Evolutionary conservation across 30 jellyfish, hydroid and myxozoan genomes (phyloP).

Genomic region (Aurelia aurita complex sp. Pacific): DNA sequence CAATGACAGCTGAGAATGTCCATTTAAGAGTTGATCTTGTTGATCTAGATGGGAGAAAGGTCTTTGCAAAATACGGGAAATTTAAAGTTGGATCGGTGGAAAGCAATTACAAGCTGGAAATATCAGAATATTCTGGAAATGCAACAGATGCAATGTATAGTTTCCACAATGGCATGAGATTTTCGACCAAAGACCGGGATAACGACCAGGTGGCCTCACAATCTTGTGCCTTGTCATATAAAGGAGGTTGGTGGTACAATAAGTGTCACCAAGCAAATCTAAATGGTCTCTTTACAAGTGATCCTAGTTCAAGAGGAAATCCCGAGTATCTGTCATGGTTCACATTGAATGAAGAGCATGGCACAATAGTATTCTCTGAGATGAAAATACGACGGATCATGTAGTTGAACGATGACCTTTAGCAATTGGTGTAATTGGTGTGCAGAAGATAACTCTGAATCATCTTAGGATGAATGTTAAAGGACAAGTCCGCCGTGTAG

Average conservation of each 20-base stretch:
- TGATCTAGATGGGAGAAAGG: background rate
- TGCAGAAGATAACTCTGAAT: no score
- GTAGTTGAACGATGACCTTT: no score
- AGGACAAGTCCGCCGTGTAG: no score
- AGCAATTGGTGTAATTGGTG: no score
- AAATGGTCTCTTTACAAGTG: background rate
- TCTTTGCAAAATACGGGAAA: background rate
- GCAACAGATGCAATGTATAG: slow-evolving; percentile 2
- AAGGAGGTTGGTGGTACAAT: slow-evolving; percentile 39
- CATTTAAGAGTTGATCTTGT: background rate
- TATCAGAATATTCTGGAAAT: background rate
- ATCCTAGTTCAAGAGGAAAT: no score
- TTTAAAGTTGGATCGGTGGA: background rate
- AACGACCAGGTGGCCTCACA: background rate
- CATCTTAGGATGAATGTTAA: no score
- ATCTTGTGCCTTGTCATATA: background rate
- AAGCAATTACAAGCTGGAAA: background rate
- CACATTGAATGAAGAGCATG: no score
- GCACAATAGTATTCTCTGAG: no score
- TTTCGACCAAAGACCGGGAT: slow-evolving; percentile 15
- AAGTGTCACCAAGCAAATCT: background rate
- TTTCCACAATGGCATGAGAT: slow-evolving; percentile 1
- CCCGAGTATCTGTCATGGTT: no score
- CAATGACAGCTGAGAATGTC: background rate
- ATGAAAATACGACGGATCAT: no score